Percentiles rank a stretch among this genome's conserved stretches.
Conservation (phyloP, 2,113 vertebrate genomes). For the Chlamydotis undulata region DNA sequence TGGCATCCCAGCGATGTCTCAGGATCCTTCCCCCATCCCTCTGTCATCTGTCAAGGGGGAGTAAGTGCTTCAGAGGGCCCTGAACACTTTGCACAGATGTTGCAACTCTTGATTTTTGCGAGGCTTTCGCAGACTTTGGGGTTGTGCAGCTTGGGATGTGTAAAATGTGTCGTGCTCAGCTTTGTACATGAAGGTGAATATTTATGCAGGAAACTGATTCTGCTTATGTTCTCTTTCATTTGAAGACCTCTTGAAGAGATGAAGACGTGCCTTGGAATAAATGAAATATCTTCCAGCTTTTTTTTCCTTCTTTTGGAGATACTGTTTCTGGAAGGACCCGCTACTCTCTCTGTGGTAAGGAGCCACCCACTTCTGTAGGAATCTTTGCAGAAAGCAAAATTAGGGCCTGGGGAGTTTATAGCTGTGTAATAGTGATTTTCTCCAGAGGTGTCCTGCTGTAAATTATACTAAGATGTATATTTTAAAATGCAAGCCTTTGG, state of each 20-base stretch:
- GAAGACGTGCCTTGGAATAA: conserved; percentile 83
- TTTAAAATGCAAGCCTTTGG: not conserved
- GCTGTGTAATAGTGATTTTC: not conserved
- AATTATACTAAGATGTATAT: not conserved
- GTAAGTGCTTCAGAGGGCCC: conserved; percentile 75
- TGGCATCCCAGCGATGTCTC: conserved; percentile 74
- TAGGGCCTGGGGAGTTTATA: not conserved
- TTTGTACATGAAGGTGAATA: not conserved
- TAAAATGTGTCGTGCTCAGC: not conserved
- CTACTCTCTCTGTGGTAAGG: conserved; percentile 85
- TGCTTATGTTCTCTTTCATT: not conserved
- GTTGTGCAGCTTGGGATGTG: not conserved
- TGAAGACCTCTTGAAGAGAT: conserved; percentile 88
- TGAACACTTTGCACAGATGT: not conserved
- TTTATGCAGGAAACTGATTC: not conserved
- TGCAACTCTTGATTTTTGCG: not conserved
- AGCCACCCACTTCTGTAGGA: not conserved
- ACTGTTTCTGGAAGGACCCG: conserved; percentile 82
- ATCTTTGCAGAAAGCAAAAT: not conserved
- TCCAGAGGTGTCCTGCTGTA: not conserved
- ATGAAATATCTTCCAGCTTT: conserved; percentile 92
- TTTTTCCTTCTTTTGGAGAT: conserved; percentile 91
- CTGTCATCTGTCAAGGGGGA: conserved; percentile 90
- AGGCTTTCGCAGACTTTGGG: not conserved
- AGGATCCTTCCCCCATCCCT: conserved; percentile 79